Conservation (phyloP, 2,113 vertebrate species). For the Ochotona curzoniae region DNA sequence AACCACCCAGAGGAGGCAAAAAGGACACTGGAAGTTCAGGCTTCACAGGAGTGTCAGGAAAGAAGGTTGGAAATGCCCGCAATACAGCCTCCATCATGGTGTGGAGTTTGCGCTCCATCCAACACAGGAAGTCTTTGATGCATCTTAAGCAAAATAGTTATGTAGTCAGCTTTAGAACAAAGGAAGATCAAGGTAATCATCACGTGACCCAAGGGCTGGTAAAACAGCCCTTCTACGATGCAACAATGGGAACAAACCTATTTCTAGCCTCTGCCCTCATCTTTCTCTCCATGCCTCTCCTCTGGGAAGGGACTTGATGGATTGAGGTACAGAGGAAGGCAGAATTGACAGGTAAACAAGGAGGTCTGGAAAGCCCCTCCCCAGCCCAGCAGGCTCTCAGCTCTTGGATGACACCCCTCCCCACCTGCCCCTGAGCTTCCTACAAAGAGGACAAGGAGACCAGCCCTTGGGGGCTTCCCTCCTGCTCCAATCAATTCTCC, state of each 20-base stretch:
- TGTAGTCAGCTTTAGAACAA: not conserved
- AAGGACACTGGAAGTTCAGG: not conserved
- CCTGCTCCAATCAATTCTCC: conserved; percentile 95
- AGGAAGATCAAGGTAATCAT: not conserved
- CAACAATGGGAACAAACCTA: not conserved
- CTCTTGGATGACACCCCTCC: conserved; percentile 84
- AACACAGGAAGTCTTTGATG: not conserved
- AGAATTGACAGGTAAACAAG: conserved; percentile 85
- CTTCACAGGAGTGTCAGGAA: not conserved
- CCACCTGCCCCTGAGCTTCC: conserved; percentile 68
- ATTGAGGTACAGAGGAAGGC: conserved; percentile 70
- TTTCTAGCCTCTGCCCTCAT: rapidly evolving
- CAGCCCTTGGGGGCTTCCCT: conserved; percentile 88
- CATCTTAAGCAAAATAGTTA: not conserved
- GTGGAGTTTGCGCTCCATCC: not conserved
- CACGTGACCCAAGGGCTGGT: not conserved
- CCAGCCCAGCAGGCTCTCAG: conserved; percentile 78
- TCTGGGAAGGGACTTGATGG: not conserved
- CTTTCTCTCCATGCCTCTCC: not conserved
- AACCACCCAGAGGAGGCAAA: not conserved
- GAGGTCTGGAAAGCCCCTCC: conserved; percentile 74
- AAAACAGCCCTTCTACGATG: not conserved
- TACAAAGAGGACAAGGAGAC: conserved; percentile 82
- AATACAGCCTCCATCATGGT: not conserved
- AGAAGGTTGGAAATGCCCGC: not conserved